phyloP scores from a whole-genome alignment of 2,797 vertebrate genomes.

The Tokudaia tokunoshimensis region DNA sequence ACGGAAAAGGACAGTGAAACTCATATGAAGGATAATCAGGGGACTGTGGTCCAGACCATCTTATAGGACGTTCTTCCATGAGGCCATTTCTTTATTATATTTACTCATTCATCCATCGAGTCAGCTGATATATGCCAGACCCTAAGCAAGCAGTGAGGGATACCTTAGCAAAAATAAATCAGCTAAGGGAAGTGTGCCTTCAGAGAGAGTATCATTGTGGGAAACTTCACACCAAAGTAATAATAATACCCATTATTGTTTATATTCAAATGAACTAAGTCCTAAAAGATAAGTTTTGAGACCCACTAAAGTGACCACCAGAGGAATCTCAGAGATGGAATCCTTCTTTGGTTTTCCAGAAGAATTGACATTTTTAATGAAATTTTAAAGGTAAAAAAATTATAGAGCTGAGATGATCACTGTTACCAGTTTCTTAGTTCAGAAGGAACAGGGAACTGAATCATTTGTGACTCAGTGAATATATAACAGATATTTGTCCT shows the following conservation, averaged over 20 bases:
- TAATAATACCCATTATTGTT: neutral
- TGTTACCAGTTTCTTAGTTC: neutral
- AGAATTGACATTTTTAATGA: constrained; percentile 19
- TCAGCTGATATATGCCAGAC: neutral
- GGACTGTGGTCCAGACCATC: neutral
- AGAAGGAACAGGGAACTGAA: neutral
- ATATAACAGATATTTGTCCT: neutral
- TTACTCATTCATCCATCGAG: constrained; percentile 2
- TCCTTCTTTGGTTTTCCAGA: neutral
- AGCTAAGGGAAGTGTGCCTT: neutral
- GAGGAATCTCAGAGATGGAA: neutral
- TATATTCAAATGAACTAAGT: constrained; percentile 1
- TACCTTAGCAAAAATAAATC: neutral
- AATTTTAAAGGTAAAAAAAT: constrained; percentile 42
- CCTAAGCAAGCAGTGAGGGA: neutral
- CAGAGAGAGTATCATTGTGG: neutral
- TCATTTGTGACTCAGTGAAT: constrained; percentile 9
- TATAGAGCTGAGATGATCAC: neutral
- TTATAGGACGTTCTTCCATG: neutral
- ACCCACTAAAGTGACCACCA: neutral
- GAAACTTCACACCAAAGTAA: constrained; percentile 27
- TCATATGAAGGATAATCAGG: neutral
- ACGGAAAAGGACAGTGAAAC: neutral
- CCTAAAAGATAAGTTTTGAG: neutral
- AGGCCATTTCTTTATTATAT: neutral